phyloP scores from a whole-genome alignment of 2,113 vertebrate genomes.

The Rhea pennata region DNA sequence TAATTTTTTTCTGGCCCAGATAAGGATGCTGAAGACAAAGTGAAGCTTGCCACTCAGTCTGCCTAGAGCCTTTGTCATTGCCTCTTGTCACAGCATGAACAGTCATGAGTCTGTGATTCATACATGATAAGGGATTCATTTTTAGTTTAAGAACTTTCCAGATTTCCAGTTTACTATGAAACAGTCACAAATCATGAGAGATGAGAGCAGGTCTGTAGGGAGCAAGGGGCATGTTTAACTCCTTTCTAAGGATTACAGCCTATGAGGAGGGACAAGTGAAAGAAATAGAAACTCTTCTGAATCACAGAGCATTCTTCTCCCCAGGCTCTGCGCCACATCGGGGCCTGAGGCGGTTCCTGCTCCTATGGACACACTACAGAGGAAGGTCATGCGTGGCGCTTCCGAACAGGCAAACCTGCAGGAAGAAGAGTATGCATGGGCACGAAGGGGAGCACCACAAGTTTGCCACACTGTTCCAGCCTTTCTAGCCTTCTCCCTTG shows the following conservation, averaged over 20 bases:
- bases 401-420: not conserved
- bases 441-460: not conserved
- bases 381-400: not conserved
- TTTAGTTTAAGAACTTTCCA: not conserved
- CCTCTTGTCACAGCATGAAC: not conserved
- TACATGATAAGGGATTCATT: not conserved
- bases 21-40: not conserved
- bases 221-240: not conserved
- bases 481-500: not conserved
- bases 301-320: not conserved
- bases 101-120: not conserved
- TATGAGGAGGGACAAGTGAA: not conserved
- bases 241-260: not conserved
- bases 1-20: accelerated
- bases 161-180: not conserved
- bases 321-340: not conserved
- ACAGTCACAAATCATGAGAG: not conserved
- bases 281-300: not conserved
- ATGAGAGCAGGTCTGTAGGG: not conserved
- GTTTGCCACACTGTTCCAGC: not conserved
- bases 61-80: not conserved
- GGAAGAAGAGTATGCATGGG: not conserved
- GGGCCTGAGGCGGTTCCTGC: not conserved
- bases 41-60: not conserved
- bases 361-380: not conserved